A percentile compares a stretch with the other conserved stretches of the same genome.
These are phyloP conservation scores for Adrianichthys oophorus DNA, from an alignment of 2,797 vertebrate genomes.

Conservation along the genomic window DNA sequence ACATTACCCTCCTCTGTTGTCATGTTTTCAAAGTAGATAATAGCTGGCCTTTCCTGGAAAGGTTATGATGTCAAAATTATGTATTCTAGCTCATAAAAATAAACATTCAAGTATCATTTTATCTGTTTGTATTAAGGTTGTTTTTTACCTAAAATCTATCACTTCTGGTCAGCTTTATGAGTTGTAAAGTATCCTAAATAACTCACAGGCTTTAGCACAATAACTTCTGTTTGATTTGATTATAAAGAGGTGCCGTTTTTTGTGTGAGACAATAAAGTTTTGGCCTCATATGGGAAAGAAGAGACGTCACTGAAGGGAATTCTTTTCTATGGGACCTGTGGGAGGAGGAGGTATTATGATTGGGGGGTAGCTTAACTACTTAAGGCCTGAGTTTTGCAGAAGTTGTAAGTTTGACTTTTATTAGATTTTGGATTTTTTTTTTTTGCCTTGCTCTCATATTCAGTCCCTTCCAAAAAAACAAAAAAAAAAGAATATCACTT, in stretches of 20 bases:
- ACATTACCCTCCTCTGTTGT: constrained; percentile 4
- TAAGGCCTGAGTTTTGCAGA: too few species aligned
- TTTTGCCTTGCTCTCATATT: too few species aligned
- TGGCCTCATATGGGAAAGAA: too few species aligned
- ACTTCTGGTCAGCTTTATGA: constrained; percentile 30
- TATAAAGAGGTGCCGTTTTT: constrained; percentile 43
- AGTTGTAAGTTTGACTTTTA: too few species aligned
- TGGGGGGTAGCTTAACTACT: too few species aligned
- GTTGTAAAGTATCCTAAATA: constrained; percentile 34
- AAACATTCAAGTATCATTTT: constrained; percentile 34
- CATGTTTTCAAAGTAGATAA: constrained; percentile 25
- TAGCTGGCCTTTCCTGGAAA: constrained; percentile 32
- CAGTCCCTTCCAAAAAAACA: too few species aligned
- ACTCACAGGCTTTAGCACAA: constrained; percentile 42
- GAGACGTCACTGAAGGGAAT: too few species aligned
- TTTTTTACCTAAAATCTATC: constrained; percentile 28
- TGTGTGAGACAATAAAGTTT: too few species aligned
- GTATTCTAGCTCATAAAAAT: constrained; percentile 48
- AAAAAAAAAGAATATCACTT: too few species aligned
- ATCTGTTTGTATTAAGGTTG: constrained; percentile 34
- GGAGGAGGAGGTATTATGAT: too few species aligned
- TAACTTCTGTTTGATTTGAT: constrained; percentile 47
- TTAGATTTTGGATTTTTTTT: too few species aligned
- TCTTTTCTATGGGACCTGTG: too few species aligned
- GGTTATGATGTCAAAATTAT: constrained; percentile 53